Evolutionary conservation across 2,113 vertebrate genomes (phyloP).

Genomic region (Siniperca chuatsi): DNA sequence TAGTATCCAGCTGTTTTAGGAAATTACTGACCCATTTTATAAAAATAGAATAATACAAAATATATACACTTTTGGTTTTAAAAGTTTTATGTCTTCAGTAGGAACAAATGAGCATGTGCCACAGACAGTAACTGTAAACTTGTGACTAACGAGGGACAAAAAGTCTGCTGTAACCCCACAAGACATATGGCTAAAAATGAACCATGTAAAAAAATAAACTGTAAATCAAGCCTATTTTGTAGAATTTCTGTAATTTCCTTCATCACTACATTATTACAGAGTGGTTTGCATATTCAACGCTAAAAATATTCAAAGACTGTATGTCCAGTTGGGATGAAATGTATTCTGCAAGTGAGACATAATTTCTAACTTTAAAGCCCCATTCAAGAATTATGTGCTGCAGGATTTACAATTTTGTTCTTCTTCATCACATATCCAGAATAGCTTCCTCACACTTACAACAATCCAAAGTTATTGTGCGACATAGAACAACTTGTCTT

Average conservation of each 20-base stretch:
- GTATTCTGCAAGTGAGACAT: not conserved
- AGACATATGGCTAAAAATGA: not conserved
- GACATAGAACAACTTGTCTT: constrained; percentile 57
- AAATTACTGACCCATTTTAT: too few relatives aligned
- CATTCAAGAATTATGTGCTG: not conserved
- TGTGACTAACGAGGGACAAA: not conserved
- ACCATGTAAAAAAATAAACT: not conserved
- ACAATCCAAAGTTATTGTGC: constrained; percentile 34
- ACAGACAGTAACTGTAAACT: not conserved
- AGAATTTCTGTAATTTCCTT: not conserved
- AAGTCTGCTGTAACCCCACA: not conserved
- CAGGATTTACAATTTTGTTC: not conserved
- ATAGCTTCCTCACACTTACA: not conserved
- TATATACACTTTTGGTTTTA: too few relatives aligned
- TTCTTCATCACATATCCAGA: not conserved
- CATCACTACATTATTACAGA: not conserved
- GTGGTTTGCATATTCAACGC: not conserved
- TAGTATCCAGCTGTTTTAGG: too few relatives aligned
- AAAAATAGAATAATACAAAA: too few relatives aligned
- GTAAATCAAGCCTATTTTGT: not conserved
- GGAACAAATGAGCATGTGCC: too few relatives aligned
- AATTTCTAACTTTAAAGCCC: not conserved
- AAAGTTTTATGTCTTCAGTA: too few relatives aligned
- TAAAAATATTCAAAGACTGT: not conserved
- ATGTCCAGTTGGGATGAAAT: not conserved